Evolutionary conservation across 2,113 vertebrate genomes (phyloP), one percentile per base, ranked within the genome.

Genomic region (Rhabdomys dilectus): DNA sequence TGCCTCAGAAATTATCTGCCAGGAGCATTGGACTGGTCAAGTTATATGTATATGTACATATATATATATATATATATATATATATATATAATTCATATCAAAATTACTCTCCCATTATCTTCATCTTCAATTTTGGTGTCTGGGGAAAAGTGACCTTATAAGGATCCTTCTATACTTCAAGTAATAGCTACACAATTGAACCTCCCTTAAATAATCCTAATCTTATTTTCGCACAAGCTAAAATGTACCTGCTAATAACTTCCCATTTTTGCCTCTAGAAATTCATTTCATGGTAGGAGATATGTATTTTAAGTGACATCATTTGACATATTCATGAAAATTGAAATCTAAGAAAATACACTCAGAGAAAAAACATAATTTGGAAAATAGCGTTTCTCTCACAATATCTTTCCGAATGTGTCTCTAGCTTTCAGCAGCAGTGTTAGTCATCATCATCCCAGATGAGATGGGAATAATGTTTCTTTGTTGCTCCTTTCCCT

Each of bases 1-100:
- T 97, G 7, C 75, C 97, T 66, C 78, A 94, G 93, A 81, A 97
- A 97, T 96, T 97, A 91, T 93, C 48, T 97, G 76, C 95, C 92
- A 97, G 72, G 48, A 92, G 82, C 17, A 81, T 97, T 76, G 29
- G 94, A 17, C 81, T 39, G 93, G 95, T 95, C 53, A 78, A 0
- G 39, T 96, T 45, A 45, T 45, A 45, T 45, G 45, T 60, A 53
- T 22, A 60, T 60, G 19, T 60, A 53, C 8, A 53, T 60, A 53
- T 22, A 60, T 60, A 60, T 60, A 22, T 60, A 7, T 60, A 7
- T 60, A 22, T 60, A 13, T 22, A 60, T 60, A 60, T 60, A 60
- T 60, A 7, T 60, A 24, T 60, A 60, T 22, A 60, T 64, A 64
- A 91, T 58, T 82, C 85, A 58, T 56, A 96, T 64, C 75, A 94